Conservation (phyloP, 2,797 vertebrate species). For the Mormyrus proboscirostris region DNA sequence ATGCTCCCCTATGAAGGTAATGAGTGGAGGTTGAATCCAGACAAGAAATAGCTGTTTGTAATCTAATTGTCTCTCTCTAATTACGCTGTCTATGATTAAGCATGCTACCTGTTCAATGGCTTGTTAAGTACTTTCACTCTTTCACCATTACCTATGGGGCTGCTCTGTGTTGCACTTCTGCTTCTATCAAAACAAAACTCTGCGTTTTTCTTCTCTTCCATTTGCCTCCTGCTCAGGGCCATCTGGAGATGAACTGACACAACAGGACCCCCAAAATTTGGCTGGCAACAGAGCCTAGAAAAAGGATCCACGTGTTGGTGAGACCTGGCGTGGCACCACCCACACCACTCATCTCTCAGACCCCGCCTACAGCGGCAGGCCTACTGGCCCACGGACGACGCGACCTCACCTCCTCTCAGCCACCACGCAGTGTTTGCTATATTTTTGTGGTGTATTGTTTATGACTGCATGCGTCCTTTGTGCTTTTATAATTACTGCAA, state of each 20-base stretch:
- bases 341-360: background rate
- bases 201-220: background rate
- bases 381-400: background rate
- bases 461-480: background rate
- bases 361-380: background rate
- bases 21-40: background rate
- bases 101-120: background rate
- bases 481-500: background rate
- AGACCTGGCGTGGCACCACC: background rate
- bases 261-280: background rate
- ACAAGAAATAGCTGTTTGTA: background rate
- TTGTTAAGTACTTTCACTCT: background rate
- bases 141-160: background rate
- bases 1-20: background rate
- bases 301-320: background rate
- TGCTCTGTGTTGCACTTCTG: background rate
- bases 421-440: background rate
- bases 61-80: background rate
- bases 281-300: background rate
- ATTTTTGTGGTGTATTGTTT: background rate
- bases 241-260: constrained; percentile 3
- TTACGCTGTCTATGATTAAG: background rate
- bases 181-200: background rate
- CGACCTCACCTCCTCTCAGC: background rate
- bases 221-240: background rate